Percentiles rank a stretch among this genome's conserved stretches.
phyloP scores from a whole-genome alignment of 2,797 vertebrate species.

The Pipistrellus pipistrellus region DNA sequence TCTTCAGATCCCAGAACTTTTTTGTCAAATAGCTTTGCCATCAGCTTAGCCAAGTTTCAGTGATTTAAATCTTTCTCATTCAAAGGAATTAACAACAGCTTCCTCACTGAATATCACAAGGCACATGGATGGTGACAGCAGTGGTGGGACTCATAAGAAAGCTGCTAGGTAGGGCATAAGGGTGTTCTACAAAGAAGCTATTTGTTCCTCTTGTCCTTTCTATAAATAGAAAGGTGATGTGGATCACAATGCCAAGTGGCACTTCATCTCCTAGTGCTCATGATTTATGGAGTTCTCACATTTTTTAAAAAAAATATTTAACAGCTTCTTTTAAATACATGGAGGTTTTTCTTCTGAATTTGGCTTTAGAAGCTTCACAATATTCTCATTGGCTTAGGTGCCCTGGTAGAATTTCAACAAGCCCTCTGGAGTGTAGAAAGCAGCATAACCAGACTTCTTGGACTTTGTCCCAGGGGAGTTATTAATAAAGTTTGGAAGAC shows the following conservation, averaged over 20 bases:
- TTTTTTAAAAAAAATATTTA: neutral
- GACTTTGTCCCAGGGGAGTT: slow-evolving; percentile 1
- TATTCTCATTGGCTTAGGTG: neutral
- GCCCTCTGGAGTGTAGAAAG: neutral
- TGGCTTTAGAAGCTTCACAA: neutral
- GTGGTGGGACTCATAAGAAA: neutral
- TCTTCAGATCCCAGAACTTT: neutral
- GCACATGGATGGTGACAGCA: neutral
- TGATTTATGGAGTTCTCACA: neutral
- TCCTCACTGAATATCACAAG: neutral
- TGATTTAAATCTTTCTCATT: neutral
- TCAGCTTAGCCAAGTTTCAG: neutral
- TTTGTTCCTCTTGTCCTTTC: neutral
- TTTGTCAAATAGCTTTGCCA: neutral
- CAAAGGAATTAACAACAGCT: neutral
- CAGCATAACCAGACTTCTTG: neutral
- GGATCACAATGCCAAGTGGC: neutral
- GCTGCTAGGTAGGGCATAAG: neutral
- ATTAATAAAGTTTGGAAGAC: slow-evolving; percentile 42
- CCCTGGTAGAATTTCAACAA: neutral
- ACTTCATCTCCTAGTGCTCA: neutral
- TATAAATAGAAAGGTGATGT: slow-evolving; percentile 36
- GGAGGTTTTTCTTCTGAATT: neutral
- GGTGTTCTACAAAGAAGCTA: neutral
- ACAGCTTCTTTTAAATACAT: neutral